Conservation (phyloP, 2,113 vertebrate species). For the Tetrao urogallus region DNA sequence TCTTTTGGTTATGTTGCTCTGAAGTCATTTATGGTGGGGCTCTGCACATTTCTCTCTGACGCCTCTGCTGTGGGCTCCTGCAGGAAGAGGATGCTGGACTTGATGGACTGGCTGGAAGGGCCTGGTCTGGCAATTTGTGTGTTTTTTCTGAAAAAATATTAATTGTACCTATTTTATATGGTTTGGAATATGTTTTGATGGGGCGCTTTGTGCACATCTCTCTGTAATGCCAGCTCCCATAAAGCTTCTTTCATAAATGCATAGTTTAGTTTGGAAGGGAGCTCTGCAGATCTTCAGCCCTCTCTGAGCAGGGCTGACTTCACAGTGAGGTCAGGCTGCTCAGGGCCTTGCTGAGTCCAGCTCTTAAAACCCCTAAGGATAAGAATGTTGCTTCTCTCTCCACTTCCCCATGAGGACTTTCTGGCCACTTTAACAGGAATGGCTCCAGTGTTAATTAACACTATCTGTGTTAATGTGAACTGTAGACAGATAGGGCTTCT, state of each 20-base stretch:
- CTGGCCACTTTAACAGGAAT: neutral
- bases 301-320: neutral
- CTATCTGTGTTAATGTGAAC: neutral
- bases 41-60: constrained; percentile 25
- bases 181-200: constrained; percentile 16
- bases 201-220: constrained; percentile 3
- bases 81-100: neutral
- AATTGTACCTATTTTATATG: constrained; percentile 28
- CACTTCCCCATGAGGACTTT: neutral
- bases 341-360: neutral
- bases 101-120: constrained; percentile 29
- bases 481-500: neutral
- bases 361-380: neutral
- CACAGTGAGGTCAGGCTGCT: neutral
- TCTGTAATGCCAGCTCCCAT: neutral
- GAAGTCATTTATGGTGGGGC: neutral
- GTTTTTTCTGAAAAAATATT: neutral
- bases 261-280: constrained; percentile 13
- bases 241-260: constrained; percentile 50
- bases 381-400: neutral
- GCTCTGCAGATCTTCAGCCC: neutral
- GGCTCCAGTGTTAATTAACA: no score
- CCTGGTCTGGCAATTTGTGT: neutral
- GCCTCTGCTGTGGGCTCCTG: neutral
- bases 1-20: constrained; percentile 20